Percentiles rank a stretch among this genome's conserved stretches.
Conservation (phyloP, 92 coral and sea anemone species). For the Epizoanthus rinbou region DNA sequence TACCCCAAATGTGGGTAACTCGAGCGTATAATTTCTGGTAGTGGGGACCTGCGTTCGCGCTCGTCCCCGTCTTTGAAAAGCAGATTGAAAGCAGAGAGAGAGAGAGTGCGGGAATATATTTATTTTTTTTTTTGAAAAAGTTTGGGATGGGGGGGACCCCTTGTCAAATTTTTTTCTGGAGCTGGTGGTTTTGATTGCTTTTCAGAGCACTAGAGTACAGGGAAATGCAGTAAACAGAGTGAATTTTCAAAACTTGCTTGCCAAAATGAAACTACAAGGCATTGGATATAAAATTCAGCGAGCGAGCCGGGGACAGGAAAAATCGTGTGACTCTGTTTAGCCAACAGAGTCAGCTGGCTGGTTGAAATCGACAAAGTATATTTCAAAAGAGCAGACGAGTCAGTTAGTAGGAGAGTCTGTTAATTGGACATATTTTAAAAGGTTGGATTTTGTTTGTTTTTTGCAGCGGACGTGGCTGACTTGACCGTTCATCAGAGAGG, state of each 20-base stretch:
- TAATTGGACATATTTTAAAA: constrained; percentile 22
- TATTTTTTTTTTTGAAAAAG: background rate
- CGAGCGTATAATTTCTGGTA: constrained; percentile 79
- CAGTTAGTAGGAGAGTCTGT: constrained; percentile 29
- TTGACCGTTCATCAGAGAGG: constrained; percentile 30
- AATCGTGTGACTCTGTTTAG: constrained; percentile 26
- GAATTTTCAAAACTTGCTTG: constrained; percentile 27
- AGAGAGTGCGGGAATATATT: constrained; percentile 15
- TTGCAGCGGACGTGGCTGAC: constrained; percentile 32
- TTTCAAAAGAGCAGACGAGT: constrained; percentile 25
- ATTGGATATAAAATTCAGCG: constrained; percentile 27
- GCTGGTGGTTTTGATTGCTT: constrained; percentile 13
- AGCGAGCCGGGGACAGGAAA: constrained; percentile 32
- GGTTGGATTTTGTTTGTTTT: constrained; percentile 27
- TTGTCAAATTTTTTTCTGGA: background rate
- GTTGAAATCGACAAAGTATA: constrained; percentile 27
- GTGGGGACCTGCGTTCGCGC: constrained; percentile 79
- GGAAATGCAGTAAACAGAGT: constrained; percentile 18
- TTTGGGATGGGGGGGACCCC: constrained; percentile 3
- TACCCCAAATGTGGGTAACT: constrained; percentile 74
- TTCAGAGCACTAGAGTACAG: constrained; percentile 11
- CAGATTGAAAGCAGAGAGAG: constrained; percentile 28
- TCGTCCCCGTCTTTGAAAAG: constrained; percentile 52
- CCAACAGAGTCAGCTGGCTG: constrained; percentile 29
- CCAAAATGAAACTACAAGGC: constrained; percentile 28